phyloP scores from a whole-genome alignment of 2,888 invertebrate genomes.

The Drosophila anomalipes region DNA sequence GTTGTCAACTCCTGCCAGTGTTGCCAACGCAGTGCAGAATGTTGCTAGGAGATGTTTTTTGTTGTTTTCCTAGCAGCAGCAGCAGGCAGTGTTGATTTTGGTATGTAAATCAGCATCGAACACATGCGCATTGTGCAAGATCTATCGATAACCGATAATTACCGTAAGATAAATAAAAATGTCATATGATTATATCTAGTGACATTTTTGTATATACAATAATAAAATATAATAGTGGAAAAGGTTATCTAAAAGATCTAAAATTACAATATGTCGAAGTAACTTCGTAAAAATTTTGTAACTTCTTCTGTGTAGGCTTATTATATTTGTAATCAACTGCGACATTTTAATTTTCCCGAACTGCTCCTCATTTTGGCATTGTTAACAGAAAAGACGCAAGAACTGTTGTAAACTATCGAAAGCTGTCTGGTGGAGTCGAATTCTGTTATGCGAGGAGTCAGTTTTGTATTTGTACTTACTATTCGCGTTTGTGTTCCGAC shows the following conservation, averaged over 20 bases:
- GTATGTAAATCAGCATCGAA: background rate
- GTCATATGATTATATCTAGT: background rate
- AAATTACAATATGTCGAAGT: background rate
- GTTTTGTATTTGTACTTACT: background rate
- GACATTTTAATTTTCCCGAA: background rate
- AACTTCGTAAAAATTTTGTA: background rate
- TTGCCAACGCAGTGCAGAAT: constrained; percentile 28
- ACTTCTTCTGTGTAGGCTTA: background rate
- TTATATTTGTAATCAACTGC: background rate
- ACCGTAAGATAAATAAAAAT: background rate
- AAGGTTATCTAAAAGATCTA: background rate
- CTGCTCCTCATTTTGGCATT: background rate
- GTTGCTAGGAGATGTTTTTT: constrained; percentile 28
- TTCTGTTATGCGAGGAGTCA: constrained; percentile 1
- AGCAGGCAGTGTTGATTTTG: constrained; percentile 3
- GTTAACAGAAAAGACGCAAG: background rate
- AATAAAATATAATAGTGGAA: background rate
- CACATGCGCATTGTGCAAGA: constrained; percentile 1
- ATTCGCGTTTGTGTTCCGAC: background rate
- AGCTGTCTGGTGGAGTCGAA: background rate
- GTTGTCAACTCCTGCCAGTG: constrained; percentile 47
- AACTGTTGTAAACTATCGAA: background rate
- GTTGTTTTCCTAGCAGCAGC: background rate
- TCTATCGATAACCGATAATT: constrained; percentile 11
- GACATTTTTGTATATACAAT: too few relatives aligned